Evolutionary conservation across 2,888 invertebrate genomes (phyloP), one percentile per base, ranked within the genome.

Genomic region (Sinopyrophorus schimmeli): DNA sequence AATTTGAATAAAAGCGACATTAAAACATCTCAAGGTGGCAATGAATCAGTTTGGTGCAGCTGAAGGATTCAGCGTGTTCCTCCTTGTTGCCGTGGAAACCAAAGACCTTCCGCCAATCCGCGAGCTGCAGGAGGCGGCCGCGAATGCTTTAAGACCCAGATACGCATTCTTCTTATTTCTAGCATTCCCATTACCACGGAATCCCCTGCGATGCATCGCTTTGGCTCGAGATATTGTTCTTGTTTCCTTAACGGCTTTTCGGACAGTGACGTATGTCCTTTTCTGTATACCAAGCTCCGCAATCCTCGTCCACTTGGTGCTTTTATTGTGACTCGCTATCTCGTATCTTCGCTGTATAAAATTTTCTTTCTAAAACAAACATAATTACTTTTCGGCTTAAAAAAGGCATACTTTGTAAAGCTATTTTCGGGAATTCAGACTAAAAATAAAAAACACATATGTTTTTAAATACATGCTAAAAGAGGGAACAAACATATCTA

Each of bases 1-100:
- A 73, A 73, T 73, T 73, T 73, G 71, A 73, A 73, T 72, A 72
- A 73, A 72, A 69, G 70, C 70, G 71, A 73, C 72, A 72, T 73
- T 73, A 73, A 71, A 71, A 71, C 71, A 71, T 73, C 73, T 73
- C 73, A 71, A 73, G 73, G 73, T 72, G 73, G 70, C 69, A 63
- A 72, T 73, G 72, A 73, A 73, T 73, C 73, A 73, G 64, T 62
- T 61, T 61, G 62, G 64, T 61, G 67, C 68, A 65, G 63, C 63
- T 65, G 67, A 66, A 64, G 61, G 67, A 60, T 62, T 64, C 67
- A 60, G 66, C 66, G 64, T 65, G 68, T 70, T 68, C 71, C 69
- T 69, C 70, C 68, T 68, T 64, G 74, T 74, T 70, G 64, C 73
- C 70, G 65, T 69, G 72, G 72, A 58, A 62, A 74, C 73, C 43